These are phyloP conservation scores for Radopholus similis DNA, from an alignment of 1,140 invertebrate species.

Conservation along the genomic window DNA sequence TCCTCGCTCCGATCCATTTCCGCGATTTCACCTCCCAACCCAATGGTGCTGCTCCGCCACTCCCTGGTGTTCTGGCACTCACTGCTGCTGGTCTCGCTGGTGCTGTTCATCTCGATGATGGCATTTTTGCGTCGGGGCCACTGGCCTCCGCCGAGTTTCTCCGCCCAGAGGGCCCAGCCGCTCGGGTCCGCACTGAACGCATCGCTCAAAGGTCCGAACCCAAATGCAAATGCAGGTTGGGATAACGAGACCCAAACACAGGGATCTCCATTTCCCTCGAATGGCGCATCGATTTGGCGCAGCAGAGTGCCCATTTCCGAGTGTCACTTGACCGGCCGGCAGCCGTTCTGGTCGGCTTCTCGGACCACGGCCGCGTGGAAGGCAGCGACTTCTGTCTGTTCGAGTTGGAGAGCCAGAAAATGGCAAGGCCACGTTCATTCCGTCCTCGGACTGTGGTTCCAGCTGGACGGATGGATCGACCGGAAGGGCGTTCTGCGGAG, in stretches of 20 bases:
- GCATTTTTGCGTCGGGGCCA: slow-evolving; percentile 6
- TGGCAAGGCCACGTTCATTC: too few species aligned
- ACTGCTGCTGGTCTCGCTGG: slow-evolving; percentile 11
- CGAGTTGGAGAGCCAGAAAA: neutral
- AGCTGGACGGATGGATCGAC: slow-evolving; percentile 37
- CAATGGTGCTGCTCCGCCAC: too few species aligned
- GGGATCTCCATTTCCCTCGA: neutral
- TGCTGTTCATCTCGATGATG: slow-evolving; percentile 8
- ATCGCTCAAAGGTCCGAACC: neutral
- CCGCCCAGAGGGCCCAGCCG: neutral
- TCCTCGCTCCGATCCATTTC: too few species aligned
- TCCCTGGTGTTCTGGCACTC: slow-evolving; percentile 10
- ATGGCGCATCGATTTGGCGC: slow-evolving; percentile 42
- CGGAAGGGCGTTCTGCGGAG: neutral
- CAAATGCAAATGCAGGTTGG: neutral
- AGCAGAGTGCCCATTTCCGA: slow-evolving; percentile 38
- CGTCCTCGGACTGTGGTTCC: neutral
- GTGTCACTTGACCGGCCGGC: slow-evolving; percentile 23
- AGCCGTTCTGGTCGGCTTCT: slow-evolving; percentile 87
- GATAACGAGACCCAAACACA: too few species aligned
- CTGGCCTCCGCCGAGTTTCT: neutral
- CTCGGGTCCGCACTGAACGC: neutral
- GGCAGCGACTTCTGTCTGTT: slow-evolving; percentile 78
- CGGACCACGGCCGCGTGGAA: slow-evolving; percentile 74
- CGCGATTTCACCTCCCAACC: too few species aligned